Percentiles rank a stretch among this genome's conserved stretches.
Conservation (phyloP, 2,113 vertebrate genomes). For the Hippocampus abdominalis region DNA sequence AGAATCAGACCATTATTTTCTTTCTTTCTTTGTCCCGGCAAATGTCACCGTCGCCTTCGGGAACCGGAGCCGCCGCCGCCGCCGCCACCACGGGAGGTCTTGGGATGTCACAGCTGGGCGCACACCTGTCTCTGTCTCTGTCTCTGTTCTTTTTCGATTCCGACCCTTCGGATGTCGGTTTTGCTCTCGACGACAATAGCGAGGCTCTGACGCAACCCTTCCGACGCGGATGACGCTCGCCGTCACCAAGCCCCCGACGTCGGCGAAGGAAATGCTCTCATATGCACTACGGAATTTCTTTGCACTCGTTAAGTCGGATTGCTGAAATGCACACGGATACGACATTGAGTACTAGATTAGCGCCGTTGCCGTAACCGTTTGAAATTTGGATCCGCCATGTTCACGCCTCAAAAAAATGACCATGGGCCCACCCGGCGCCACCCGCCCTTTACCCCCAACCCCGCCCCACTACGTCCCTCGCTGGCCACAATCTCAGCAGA, state of each 20-base stretch:
- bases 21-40: constrained; percentile 34
- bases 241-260: neutral
- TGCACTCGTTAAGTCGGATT: no score
- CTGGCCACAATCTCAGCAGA: constrained; percentile 15
- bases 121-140: constrained; percentile 54
- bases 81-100: neutral
- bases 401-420: neutral
- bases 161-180: constrained; percentile 45
- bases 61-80: neutral
- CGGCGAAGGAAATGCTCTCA: neutral
- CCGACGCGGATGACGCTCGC: neutral
- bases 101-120: constrained; percentile 40
- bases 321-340: no score
- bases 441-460: neutral
- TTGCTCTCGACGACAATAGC: constrained; percentile 15
- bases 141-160: constrained; percentile 37
- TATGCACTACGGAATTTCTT: no score
- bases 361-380: no score
- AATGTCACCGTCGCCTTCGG: constrained; percentile 51
- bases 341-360: no score
- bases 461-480: constrained; percentile 2
- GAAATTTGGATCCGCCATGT: no score
- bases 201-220: constrained; percentile 20
- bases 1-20: neutral
- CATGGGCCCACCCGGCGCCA: neutral